Conservation (phyloP, 2,113 vertebrate species). For the Pituophis catenifer region DNA sequence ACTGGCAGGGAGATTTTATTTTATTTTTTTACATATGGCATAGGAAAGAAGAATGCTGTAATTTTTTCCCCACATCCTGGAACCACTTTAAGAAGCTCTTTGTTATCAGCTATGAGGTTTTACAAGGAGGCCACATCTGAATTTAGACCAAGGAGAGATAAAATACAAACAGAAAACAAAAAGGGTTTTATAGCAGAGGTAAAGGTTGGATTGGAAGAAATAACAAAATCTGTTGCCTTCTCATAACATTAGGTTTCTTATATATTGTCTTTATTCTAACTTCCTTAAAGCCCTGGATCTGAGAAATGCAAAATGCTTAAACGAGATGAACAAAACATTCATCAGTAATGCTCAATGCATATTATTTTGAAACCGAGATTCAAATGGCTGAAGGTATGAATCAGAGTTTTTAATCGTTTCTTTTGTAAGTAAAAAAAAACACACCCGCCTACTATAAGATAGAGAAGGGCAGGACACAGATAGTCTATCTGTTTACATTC, state of each 20-base stretch:
- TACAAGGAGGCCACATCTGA: not conserved
- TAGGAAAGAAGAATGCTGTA: not conserved
- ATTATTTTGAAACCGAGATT: not conserved
- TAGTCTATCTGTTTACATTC: not conserved
- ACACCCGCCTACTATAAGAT: not conserved
- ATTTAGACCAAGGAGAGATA: not conserved
- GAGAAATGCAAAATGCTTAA: not conserved
- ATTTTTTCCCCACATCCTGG: not conserved
- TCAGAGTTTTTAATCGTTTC: not conserved
- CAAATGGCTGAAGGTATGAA: not conserved
- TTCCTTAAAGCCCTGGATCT: too few relatives aligned
- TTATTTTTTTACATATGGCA: too few relatives aligned
- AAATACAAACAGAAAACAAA: not conserved
- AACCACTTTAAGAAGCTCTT: not conserved
- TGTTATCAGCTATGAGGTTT: not conserved
- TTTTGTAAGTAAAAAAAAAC: not conserved
- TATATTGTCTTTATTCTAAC: not conserved
- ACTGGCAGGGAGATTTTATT: not conserved
- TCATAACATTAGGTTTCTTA: not conserved
- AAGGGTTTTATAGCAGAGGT: not conserved
- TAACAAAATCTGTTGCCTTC: not conserved
- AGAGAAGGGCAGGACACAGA: not conserved
- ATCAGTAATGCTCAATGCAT: not conserved
- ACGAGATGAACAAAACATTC: not conserved
- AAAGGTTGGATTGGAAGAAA: not conserved